Evolutionary conservation across 2,888 invertebrate genomes (phyloP), one percentile per base, ranked within the genome.

Genomic region (Dryobota labecula): DNA sequence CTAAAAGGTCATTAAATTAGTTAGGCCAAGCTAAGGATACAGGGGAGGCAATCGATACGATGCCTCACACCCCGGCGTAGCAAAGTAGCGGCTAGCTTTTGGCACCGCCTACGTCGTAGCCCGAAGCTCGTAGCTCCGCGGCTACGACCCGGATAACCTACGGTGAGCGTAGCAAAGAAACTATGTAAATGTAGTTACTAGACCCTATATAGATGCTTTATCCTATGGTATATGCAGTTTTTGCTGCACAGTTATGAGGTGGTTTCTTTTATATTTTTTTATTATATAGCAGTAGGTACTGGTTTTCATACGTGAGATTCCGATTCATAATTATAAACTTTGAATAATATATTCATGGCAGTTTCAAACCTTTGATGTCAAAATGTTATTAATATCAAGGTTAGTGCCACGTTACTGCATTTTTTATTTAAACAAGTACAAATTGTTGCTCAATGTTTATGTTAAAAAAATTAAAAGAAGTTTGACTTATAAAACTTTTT

Each of bases 21-120:
- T 87, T 88, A 88, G 90, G 90, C 90, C 87, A 89, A 80, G 80
- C 74, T 78, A 85, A 90, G 87, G 86, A 84, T 85, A 89, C 79
- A 77, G 73, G 83, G 85, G 84, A 87, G 85, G 88, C 89, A 93
- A 93, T 93, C 93, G 88, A 93, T 94, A 90, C 86, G 80, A 85
- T 87, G 78, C 88, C 89, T 88, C 90, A 88, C 90, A 88, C 91
- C 88, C 90, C 88, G 83, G 72, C 73, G 85, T 84, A 81, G 82
- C 85, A 87, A 88, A 91, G 88, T 89, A 91, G 87, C 84, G 88
- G 91, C 90, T 91, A 92, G 88, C 89, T 91, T 86, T 90, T 91
- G 88, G 90, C 89, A 88, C 89, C 92, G 90, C 90, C 92, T 92
- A 91, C 90, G 88, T 79, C 88, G 87, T 72, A 72, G 74, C 64